Evolutionary conservation across 2,113 vertebrate genomes (phyloP).

Genomic region (Addax nasomaculatus): DNA sequence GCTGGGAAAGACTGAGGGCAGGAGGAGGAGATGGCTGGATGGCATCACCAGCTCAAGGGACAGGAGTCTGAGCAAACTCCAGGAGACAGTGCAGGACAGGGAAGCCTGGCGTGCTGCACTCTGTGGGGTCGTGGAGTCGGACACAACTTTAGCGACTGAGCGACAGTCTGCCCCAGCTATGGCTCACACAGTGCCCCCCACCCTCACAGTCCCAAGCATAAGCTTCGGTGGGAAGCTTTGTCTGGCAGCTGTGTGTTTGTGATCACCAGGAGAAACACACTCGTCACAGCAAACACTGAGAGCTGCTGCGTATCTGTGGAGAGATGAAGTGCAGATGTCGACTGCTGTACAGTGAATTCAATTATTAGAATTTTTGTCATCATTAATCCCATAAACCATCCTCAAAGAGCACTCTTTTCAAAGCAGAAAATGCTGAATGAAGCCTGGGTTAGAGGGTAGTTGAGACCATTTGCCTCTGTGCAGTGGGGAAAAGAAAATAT

Average conservation of each 20-base stretch:
- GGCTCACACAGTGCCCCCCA: accelerated
- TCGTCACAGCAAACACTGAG: background rate
- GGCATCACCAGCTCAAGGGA: background rate
- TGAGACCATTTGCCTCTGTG: background rate
- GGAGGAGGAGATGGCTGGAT: background rate
- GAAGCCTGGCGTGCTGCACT: background rate
- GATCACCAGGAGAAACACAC: background rate
- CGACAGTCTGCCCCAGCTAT: accelerated
- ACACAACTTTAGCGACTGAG: background rate
- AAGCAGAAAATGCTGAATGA: background rate
- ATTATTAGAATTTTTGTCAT: background rate
- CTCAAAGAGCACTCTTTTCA: background rate
- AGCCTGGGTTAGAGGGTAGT: background rate
- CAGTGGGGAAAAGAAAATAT: background rate
- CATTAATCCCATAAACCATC: background rate
- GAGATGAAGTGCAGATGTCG: background rate
- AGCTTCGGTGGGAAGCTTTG: accelerated
- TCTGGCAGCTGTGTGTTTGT: background rate
- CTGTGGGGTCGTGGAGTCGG: accelerated
- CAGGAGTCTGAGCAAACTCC: background rate
- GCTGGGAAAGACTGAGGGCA: background rate
- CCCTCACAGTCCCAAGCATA: accelerated
- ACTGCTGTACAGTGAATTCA: background rate
- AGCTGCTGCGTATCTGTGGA: accelerated
- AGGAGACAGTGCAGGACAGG: background rate